Conservation (phyloP, 2,113 vertebrate species). For the Pituophis catenifer region DNA sequence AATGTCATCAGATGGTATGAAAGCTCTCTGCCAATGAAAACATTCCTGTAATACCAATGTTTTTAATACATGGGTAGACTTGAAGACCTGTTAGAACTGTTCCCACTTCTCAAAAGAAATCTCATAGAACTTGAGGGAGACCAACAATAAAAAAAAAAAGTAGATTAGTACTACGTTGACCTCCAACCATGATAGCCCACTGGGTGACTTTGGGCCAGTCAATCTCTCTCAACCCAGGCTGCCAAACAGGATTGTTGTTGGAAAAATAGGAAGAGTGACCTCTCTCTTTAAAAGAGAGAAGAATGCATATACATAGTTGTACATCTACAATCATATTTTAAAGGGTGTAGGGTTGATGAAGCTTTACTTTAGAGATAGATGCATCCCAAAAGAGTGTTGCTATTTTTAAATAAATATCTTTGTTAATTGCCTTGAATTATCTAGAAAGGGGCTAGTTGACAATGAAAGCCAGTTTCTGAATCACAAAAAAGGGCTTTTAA, state of each 20-base stretch:
- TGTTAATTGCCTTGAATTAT: neutral
- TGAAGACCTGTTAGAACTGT: neutral
- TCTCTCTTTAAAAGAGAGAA: neutral
- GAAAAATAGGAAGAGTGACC: neutral
- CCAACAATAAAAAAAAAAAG: neutral
- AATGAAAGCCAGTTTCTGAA: too few species aligned
- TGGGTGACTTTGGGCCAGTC: neutral
- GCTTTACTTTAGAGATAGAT: neutral
- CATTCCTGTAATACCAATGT: neutral
- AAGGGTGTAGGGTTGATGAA: neutral
- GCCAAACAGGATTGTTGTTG: neutral
- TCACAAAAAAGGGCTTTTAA: too few species aligned
- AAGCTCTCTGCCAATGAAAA: neutral
- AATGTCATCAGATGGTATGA: neutral
- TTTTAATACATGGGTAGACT: neutral
- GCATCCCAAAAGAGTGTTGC: neutral
- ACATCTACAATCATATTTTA: neutral
- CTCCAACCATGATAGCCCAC: neutral
- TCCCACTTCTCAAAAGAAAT: neutral
- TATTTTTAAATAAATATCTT: neutral
- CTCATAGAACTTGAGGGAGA: neutral
- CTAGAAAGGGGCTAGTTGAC: neutral
- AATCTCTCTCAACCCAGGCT: neutral
- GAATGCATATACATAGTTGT: neutral
- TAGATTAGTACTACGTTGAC: neutral